Evolutionary conservation across 2,113 vertebrate species (phyloP).

Genomic region (Oncorhynchus gorbuscha): DNA sequence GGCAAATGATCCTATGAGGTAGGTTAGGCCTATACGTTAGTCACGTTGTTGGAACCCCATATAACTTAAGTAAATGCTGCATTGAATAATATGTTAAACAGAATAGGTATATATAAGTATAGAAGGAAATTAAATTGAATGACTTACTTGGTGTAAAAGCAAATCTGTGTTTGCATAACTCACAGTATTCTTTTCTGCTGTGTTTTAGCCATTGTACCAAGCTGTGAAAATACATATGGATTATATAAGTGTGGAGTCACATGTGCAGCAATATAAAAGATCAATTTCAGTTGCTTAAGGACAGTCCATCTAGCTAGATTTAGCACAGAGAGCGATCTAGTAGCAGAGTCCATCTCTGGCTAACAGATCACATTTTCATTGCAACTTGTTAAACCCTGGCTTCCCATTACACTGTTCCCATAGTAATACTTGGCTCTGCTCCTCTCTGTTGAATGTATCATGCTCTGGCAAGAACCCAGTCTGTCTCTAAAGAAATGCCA

Average conservation of each 20-base stretch:
- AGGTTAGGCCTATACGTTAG: no score
- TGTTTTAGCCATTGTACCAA: constrained; percentile 99
- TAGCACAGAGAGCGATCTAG: no score
- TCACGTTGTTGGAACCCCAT: no score
- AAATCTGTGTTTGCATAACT: constrained; percentile 99
- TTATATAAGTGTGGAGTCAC: neutral
- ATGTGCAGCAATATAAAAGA: neutral
- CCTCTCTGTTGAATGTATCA: no score
- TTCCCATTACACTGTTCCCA: neutral
- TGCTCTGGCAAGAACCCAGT: no score
- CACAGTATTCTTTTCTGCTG: constrained; percentile 99
- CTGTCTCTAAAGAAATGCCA: neutral
- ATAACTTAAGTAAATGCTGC: no score
- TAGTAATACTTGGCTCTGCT: no score
- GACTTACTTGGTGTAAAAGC: constrained; percentile 99
- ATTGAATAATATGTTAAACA: neutral
- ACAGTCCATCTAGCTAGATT: no score
- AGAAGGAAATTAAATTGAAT: no score
- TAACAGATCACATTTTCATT: neutral
- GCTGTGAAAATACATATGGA: constrained; percentile 71
- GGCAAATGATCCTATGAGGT: no score
- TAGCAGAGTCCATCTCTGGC: no score
- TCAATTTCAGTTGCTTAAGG: neutral
- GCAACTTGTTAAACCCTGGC: neutral
- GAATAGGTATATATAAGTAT: neutral